Base-by-base conservation (phyloP, 2,888 invertebrate genomes). In the Dioctria linearis region DNA sequence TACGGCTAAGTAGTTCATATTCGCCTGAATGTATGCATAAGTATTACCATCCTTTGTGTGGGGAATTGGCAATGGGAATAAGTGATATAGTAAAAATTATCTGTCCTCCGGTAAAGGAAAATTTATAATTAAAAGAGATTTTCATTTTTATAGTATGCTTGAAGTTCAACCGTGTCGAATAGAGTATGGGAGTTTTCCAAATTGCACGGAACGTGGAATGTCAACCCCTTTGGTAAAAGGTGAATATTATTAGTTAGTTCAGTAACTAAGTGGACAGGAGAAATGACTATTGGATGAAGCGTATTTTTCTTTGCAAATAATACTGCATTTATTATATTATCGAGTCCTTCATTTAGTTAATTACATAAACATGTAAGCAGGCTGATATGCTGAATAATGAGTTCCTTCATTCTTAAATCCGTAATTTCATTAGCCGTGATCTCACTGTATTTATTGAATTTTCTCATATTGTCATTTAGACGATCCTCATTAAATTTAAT, bases 201-300 rank as follows among this genome's bases (percentile, higher is more conserved):
- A 46, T 46, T 46, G 49, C 49, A 46, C 2, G 49, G 49, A 46
- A 46, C 49, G 5, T 1, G 49, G 9, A 46, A 46, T 5, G 49
- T 46, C 9, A 46, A 46, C 1, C 49, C 9, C 11, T 59, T 59
- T 9, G 59, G n/a, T 4, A 61, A 8, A 6, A 9, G 5, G 4
- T 13, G 61, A 3, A 61, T 61, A n/a, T 61, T 61, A 61, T 61
- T 61, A 25, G 4, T 39, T 63, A 63, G 8, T 40, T 63, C 63
- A 2, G 63, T 63, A 6, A 63, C 39, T 40, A 63, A 63, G 4
- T 63, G 9, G 3, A 39, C 37, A 6, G 63, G 40, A 3, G 63
- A 37, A 37, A 63, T 63, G 3, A 63, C 39, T 40, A 39, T 63
- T 39, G 63, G 63, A 40, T 63, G 63, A 11, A 63, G 40, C 11